Percentiles rank a stretch among this genome's conserved stretches.
These are phyloP conservation scores for Lepetodrilus schrolli DNA, from an alignment of 2,888 invertebrate genomes.

Conservation along the genomic window DNA sequence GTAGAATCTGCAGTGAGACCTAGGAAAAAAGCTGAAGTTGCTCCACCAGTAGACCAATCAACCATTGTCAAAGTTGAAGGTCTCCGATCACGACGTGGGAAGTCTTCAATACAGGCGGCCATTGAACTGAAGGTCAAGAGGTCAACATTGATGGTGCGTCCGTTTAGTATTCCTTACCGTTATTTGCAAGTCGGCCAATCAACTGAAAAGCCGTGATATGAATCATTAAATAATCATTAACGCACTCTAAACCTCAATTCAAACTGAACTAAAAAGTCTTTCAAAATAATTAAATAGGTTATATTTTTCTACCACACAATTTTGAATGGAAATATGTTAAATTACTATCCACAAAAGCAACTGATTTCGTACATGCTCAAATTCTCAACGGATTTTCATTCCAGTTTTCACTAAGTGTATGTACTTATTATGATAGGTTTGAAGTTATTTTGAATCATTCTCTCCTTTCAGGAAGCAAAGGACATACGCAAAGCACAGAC, in stretches of 20 bases:
- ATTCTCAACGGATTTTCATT: not conserved
- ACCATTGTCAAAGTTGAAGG: conserved; percentile 40
- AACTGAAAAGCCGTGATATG: too few relatives aligned
- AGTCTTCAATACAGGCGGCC: conserved; percentile 70
- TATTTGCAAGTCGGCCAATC: too few relatives aligned
- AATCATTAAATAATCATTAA: too few relatives aligned
- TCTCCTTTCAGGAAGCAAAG: conserved; percentile 55
- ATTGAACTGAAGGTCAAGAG: conserved; percentile 73
- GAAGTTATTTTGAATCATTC: not conserved
- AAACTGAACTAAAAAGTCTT: too few relatives aligned
- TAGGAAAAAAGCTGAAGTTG: not conserved
- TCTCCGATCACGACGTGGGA: conserved; percentile 57
- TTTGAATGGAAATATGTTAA: too few relatives aligned
- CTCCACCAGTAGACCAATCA: not conserved
- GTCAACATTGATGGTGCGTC: conserved; percentile 52
- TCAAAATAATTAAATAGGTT: too few relatives aligned
- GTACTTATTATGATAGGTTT: not conserved
- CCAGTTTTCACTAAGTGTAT: too few relatives aligned
- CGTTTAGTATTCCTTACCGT: too few relatives aligned
- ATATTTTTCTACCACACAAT: too few relatives aligned
- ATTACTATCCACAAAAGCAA: too few relatives aligned
- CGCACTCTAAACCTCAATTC: too few relatives aligned
- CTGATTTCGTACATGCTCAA: not conserved
- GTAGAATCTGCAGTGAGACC: not conserved
- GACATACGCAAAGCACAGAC: conserved; percentile 55